Evolutionary conservation across 2,888 invertebrate genomes (phyloP).

Genomic region (Cotesia congregata): DNA sequence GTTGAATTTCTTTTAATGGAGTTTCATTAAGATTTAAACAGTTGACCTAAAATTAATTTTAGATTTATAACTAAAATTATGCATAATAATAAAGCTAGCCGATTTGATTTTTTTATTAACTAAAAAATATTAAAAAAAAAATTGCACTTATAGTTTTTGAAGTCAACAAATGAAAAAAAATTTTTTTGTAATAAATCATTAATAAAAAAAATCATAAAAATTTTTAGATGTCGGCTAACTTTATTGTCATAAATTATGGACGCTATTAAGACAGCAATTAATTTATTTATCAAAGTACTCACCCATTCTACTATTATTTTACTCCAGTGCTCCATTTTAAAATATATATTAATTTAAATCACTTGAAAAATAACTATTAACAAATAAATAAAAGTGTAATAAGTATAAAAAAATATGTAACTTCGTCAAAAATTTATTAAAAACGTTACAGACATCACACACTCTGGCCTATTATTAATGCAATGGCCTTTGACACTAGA

Average conservation of each 20-base stretch:
- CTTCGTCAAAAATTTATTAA: not conserved
- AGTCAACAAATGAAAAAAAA: no score
- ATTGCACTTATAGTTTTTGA: no score
- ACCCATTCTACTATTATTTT: conserved; percentile 9
- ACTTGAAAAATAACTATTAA: not conserved
- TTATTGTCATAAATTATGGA: not conserved
- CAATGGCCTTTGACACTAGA: not conserved
- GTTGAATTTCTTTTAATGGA: conserved; percentile 49
- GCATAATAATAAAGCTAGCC: no score
- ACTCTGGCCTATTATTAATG: not conserved
- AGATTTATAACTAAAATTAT: conserved; percentile 10
- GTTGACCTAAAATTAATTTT: conserved; percentile 69
- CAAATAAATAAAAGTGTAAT: not conserved
- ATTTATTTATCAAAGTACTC: not conserved
- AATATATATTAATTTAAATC: conserved; percentile 4
- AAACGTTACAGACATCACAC: not conserved
- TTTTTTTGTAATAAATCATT: no score
- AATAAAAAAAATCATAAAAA: not conserved
- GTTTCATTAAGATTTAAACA: conserved; percentile 65
- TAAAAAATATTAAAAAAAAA: no score
- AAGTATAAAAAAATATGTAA: not conserved
- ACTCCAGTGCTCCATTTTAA: not conserved
- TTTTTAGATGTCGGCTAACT: not conserved
- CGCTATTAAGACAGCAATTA: not conserved
- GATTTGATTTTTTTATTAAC: no score